A percentile compares a stretch with the other conserved stretches of the same genome.
Conservation (phyloP, 2,113 vertebrate genomes). For the Calidris pygmaea region DNA sequence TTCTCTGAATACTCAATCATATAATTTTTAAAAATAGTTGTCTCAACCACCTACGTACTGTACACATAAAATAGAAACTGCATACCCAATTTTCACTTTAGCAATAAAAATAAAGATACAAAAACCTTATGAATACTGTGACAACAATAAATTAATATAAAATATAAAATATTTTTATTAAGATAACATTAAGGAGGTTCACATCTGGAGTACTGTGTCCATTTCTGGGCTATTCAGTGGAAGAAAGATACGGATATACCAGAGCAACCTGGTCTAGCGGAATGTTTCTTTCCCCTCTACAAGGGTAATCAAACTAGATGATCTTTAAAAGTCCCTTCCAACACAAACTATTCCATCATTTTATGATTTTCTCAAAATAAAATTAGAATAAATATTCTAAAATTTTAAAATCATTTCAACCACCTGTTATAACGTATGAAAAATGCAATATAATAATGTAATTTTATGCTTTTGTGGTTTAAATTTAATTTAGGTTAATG, state of each 20-base stretch:
- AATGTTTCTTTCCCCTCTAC: background rate
- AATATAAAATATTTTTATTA: background rate
- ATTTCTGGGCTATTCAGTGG: background rate
- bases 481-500: background rate
- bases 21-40: background rate
- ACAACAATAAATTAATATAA: background rate
- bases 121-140: background rate
- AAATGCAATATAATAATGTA: background rate
- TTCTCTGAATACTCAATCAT: background rate
- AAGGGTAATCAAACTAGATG: accelerated
- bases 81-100: background rate
- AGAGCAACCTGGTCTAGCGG: background rate
- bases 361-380: background rate
- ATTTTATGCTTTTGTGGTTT: background rate
- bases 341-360: background rate
- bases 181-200: background rate
- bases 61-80: background rate
- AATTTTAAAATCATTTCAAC: background rate
- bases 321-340: background rate
- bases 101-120: background rate
- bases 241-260: background rate
- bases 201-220: background rate
- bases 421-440: background rate
- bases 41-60: background rate
- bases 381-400: background rate